These are phyloP conservation scores for Exocentrus adspersus DNA, from an alignment of 2,888 invertebrate genomes.

Conservation along the genomic window DNA sequence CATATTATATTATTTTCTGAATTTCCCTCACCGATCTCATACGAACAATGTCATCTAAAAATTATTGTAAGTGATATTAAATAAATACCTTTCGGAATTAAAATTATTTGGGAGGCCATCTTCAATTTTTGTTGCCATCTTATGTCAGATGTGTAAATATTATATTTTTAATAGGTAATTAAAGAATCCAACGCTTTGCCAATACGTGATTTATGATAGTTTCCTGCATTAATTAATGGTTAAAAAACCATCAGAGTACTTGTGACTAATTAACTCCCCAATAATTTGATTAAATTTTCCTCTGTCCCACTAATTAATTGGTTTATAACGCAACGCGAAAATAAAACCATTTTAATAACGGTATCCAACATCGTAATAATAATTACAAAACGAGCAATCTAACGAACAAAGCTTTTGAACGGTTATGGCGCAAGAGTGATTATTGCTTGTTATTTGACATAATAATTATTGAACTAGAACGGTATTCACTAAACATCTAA, in stretches of 20 bases:
- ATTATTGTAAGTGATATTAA: no score
- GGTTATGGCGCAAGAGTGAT: constrained; percentile 7
- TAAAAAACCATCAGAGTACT: neutral
- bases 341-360: neutral
- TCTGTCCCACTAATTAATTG: neutral
- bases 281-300: neutral
- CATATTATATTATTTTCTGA: neutral
- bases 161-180: no score
- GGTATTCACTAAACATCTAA: constrained; percentile 11
- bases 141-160: no score
- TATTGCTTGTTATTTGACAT: constrained; percentile 14
- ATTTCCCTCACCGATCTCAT: neutral
- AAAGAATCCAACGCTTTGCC: no score
- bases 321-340: neutral
- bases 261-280: neutral
- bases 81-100: no score
- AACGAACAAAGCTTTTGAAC: constrained; percentile 2
- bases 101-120: no score
- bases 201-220: no score
- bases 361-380: neutral
- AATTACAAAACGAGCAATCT: constrained; percentile 6
- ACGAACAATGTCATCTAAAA: neutral
- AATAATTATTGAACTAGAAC: constrained; percentile 13
- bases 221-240: no score
- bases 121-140: no score